Evolutionary conservation across 2,888 invertebrate species (phyloP).

Genomic region (Cosmorhoe ocellata): DNA sequence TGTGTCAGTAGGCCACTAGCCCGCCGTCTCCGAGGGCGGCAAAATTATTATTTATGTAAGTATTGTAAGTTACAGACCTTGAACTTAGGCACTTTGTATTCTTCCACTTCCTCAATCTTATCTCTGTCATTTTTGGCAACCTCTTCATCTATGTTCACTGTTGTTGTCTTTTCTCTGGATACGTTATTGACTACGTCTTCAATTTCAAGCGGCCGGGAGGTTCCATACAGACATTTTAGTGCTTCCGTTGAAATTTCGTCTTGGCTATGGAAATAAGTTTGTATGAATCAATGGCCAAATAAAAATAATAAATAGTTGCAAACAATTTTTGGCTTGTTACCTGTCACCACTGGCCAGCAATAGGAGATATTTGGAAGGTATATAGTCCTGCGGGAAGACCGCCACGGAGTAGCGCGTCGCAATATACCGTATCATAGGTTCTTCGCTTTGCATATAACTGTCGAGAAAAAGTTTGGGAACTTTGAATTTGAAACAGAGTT

Average conservation of each 20-base stretch:
- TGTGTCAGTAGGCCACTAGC: too few species aligned
- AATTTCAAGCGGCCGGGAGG: constrained; percentile 78
- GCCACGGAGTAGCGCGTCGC: constrained; percentile 91
- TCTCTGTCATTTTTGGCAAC: constrained; percentile 68
- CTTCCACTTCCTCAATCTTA: constrained; percentile 47
- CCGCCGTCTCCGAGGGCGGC: too few species aligned
- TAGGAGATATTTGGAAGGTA: constrained; percentile 91
- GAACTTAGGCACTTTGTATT: constrained; percentile 86
- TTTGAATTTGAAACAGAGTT: too few species aligned
- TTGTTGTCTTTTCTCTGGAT: constrained; percentile 60
- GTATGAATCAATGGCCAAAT: background rate
- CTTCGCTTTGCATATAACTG: constrained; percentile 89
- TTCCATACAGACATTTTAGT: constrained; percentile 88
- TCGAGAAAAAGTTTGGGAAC: background rate
- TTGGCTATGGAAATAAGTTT: too few species aligned
- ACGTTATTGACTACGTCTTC: constrained; percentile 77
- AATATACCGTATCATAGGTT: constrained; percentile 90
- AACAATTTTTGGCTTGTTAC: too few species aligned
- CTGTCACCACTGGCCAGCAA: constrained; percentile 92
- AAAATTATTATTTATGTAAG: too few species aligned
- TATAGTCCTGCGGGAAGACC: constrained; percentile 91
- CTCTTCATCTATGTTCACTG: constrained; percentile 59
- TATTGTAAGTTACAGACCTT: constrained; percentile 11
- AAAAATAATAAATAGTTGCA: too few species aligned
- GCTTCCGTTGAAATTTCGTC: constrained; percentile 90